Evolutionary conservation across 2,888 invertebrate species (phyloP), one percentile per base, ranked within the genome.

Genomic region (Meta bourneti): DNA sequence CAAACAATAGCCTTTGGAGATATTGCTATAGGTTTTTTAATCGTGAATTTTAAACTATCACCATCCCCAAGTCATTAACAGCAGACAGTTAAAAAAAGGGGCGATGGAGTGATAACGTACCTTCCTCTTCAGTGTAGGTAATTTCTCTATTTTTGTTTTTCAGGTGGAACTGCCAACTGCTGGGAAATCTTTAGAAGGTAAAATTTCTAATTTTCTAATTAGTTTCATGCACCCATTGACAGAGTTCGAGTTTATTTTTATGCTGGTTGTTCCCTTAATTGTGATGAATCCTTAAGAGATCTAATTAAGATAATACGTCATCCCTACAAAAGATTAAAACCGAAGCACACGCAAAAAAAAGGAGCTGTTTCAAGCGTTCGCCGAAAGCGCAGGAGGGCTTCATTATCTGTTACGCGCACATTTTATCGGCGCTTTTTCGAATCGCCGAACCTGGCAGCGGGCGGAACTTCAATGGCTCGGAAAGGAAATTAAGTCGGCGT

Each of bases 401-500:
- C 74, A 54, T 72, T 61, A 70, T 86, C 71, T 61, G 71, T 81
- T n/a, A 72, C 77, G 75, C 69, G 51, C 82, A 81, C 88, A 85
- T 90, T 90, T 90, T 90, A 90, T 86, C 77, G 86, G 52, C 72
- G 51, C 61, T 80, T 90, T 90, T 90, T 90, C 13, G 52, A 34
- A 34, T 34, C 34, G n/a, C 19, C n/a, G 71, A n/a, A 49, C 16
- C 51, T 81, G 86, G 81, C 81, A 86, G 69, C 84, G 69, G 70
- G 54, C 85, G 70, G 70, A 49, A 54, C 49, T 77, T 81, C 81
- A 86, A 86, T 90, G 86, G 85, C 19, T 52, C 70, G 86, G 90
- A 90, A 86, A 90, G 90, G 81, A 90, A 90, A 90, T 90, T 90
- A 90, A 86, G 80, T 81, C 80, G n/a, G 74, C 86, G 69, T 80